Base-by-base conservation (phyloP, 1,140 invertebrate species). In the Muscidifurax raptorellus region DNA sequence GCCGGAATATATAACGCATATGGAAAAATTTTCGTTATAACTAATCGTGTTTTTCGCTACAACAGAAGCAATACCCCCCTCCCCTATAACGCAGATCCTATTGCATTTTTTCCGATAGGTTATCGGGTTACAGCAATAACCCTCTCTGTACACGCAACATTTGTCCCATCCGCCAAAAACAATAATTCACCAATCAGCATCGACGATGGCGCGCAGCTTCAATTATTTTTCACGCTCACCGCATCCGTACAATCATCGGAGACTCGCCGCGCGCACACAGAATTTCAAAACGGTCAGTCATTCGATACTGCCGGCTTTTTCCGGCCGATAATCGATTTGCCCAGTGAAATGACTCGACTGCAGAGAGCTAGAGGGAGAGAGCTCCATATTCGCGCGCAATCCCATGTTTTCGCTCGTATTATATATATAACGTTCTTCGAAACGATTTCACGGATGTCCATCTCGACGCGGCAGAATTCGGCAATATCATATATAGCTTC, bases 261-360 rank as follows among this genome's bases (percentile, higher is more conserved):
- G 27, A 69, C 3, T 69, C 66, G 25, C 10, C 27, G 27, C 66
- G 27, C 27, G 27, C 66, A 18, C 15, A 3, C 2, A 28, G 28
- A 69, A 69, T 69, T 69, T 28, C 66, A n/a, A 59, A 59, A 59
- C 52, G 52, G 18, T 59, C 52, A 59, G 52, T 59, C 52, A 59
- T 59, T 59, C 52, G 52, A 59, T 59, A 59, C 52, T 59, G 75
- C 40, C n/a, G 27, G 75, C 75, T 77, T 77, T 77, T 77, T 52
- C 75, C 84, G 83, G 82, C 79, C 75, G 80, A 86, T 86, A 80
- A 47, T 18, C 71, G 76, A 75, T 72, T 67, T n/a, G 44, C 44
- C 18, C 32, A 52, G 75, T n/a, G 75, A 52, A 77, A 44, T 52
- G 75, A 77, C 36, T 28, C 36, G 52, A 59, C 52, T 59, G 22